Evolutionary conservation across 2,797 vertebrate species (phyloP).

Genomic region (Ammospiza maritima): DNA sequence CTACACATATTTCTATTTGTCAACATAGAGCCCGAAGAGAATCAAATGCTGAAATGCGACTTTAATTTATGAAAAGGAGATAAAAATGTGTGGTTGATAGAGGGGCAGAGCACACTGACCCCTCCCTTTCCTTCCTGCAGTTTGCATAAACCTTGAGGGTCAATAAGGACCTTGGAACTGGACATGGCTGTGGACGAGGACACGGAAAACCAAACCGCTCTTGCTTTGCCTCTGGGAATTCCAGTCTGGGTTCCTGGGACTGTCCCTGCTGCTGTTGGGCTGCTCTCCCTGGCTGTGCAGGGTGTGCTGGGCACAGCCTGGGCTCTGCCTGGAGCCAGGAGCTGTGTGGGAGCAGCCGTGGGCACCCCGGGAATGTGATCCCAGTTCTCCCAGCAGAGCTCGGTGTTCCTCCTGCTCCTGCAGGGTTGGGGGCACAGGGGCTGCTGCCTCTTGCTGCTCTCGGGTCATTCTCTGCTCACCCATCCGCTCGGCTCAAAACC

Average conservation of each 20-base stretch:
- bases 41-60: not conserved
- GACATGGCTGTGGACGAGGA: not conserved
- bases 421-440: not conserved
- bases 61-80: not conserved
- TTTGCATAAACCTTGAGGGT: not conserved
- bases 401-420: not conserved
- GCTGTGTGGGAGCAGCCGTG: no score
- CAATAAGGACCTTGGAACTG: not conserved
- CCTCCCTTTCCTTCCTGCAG: slow-evolving; percentile 31
- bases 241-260: no score
- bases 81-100: not conserved
- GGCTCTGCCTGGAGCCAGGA: no score
- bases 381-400: not conserved
- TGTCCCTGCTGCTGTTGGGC: no score
- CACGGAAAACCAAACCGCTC: not conserved
- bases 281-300: no score
- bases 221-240: not conserved
- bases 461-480: not conserved
- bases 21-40: no score
- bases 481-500: not conserved
- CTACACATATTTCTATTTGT: no score
- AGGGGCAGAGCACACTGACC: not conserved
- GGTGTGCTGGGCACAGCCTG: no score
- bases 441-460: not conserved
- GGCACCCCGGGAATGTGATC: no score